Evolutionary conservation across 2,113 vertebrate species (phyloP).

Genomic region (Melanerpes formicivorus): DNA sequence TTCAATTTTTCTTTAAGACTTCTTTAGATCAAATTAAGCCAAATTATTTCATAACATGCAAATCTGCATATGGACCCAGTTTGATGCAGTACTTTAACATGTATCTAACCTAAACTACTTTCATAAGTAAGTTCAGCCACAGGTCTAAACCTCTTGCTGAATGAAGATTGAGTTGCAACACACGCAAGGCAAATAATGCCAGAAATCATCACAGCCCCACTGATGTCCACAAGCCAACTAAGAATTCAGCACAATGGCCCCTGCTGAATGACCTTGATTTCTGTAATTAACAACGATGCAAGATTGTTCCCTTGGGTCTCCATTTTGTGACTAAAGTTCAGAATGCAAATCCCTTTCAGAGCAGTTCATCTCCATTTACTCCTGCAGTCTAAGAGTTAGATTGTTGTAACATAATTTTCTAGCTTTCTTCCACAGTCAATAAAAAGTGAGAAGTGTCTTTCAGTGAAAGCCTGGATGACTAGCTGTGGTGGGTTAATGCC

Average conservation of each 20-base stretch:
- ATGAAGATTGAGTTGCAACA: background rate
- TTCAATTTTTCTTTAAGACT: background rate
- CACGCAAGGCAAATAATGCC: background rate
- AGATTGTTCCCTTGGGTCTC: background rate
- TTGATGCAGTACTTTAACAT: background rate
- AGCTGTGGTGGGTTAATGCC: no score
- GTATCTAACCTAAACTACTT: background rate
- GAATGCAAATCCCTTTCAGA: background rate
- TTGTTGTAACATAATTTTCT: background rate
- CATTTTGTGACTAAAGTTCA: background rate
- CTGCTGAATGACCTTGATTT: background rate
- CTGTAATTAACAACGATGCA: background rate
- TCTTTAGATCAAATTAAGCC: background rate
- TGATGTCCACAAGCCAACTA: background rate
- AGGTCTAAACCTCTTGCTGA: background rate
- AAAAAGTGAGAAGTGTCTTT: background rate
- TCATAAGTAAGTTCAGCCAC: background rate
- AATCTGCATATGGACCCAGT: background rate
- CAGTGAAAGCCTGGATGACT: background rate
- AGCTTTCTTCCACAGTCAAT: background rate
- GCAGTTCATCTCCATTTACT: background rate
- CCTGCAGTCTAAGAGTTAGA: background rate
- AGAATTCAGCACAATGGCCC: background rate
- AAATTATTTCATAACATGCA: background rate
- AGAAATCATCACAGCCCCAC: background rate